Evolutionary conservation across 1,140 invertebrate species (phyloP), one percentile per base, ranked within the genome.

Genomic region (honey bee (Apis mellifera)): DNA sequence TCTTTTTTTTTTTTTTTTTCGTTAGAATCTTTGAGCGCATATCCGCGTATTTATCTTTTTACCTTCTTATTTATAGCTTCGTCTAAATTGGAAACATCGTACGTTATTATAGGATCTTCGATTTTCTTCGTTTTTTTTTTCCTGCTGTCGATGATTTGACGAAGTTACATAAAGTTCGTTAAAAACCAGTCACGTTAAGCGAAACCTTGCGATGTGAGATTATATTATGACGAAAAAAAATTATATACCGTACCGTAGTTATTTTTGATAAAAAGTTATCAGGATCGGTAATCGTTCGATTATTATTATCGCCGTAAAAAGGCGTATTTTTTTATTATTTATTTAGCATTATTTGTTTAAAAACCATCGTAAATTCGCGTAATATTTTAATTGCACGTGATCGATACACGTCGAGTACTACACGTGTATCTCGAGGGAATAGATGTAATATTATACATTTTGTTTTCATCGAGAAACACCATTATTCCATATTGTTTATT

Each of bases 121-220:
- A 9, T 15, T 68, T n/a, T 48, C 3, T 21, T 9, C 7, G 2
- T 1, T 64, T 66, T 48, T 4, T n/a, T 50, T 48, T 17, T 12
- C 54, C 13, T 9, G n/a, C 66, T 75, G 13, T 48, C 32, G 60
- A 19, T 59, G 60, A 19, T 59, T 59, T 54, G 23, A 54, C 42
- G 32, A 48, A 65, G 57, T 79, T 84, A 81, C 54, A 52, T 64
- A 86, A 42, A 87, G 13, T 19, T 62, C 54, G 19, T 23, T 66
- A 59, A 83, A 83, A 83, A 74, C 60, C 68, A 42, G 64, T 69
- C 19, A 57, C 2, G 19, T 12, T 54, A 32, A 42, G 17, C 65
- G n/a, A 60, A 77, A 77, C 60, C n/a, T 1, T 19, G 21, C 42
- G 54, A 77, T 52, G 72, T 48, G 50, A 71, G 70, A 59, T 17